phyloP scores from a whole-genome alignment of 1,140 invertebrate genomes.

The Pogonomyrmex barbatus region DNA sequence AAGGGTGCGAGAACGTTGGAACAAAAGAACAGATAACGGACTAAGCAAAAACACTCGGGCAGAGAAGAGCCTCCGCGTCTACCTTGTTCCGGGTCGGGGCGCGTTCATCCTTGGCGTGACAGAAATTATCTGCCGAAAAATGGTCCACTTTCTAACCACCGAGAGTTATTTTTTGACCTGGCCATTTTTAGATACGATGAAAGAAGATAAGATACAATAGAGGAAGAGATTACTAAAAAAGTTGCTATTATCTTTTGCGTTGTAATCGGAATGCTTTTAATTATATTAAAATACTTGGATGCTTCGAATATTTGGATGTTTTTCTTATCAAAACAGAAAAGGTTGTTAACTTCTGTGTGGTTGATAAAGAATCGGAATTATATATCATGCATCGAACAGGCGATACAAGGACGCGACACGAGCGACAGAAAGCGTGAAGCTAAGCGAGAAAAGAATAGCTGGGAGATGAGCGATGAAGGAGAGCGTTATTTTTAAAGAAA shows the following conservation, averaged over 20 bases:
- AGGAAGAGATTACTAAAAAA: no score
- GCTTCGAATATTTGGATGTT: not conserved
- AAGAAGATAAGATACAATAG: not conserved
- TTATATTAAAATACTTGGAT: not conserved
- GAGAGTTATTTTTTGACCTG: conserved; percentile 23
- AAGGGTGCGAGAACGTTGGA: conserved; percentile 77
- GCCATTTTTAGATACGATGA: not conserved
- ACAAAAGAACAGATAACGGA: conserved; percentile 79
- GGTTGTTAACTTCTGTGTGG: no score
- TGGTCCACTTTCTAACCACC: conserved; percentile 5
- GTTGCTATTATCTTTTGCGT: not conserved
- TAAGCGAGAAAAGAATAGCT: conserved; percentile 38
- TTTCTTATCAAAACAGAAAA: not conserved
- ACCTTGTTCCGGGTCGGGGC: conserved; percentile 39
- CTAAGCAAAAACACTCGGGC: conserved; percentile 74
- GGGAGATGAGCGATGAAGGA: conserved; percentile 8
- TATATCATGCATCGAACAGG: not conserved
- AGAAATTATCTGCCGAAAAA: conserved; percentile 66
- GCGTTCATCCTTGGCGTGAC: conserved; percentile 58
- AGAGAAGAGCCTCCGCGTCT: conserved; percentile 34
- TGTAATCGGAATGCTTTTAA: not conserved
- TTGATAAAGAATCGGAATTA: not conserved
- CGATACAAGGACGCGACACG: not conserved
- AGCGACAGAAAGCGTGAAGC: not conserved
- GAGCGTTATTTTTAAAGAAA: conserved; percentile 48